Evolutionary conservation across 1,140 invertebrate species (phyloP).

Genomic region (Hestina assimilis): DNA sequence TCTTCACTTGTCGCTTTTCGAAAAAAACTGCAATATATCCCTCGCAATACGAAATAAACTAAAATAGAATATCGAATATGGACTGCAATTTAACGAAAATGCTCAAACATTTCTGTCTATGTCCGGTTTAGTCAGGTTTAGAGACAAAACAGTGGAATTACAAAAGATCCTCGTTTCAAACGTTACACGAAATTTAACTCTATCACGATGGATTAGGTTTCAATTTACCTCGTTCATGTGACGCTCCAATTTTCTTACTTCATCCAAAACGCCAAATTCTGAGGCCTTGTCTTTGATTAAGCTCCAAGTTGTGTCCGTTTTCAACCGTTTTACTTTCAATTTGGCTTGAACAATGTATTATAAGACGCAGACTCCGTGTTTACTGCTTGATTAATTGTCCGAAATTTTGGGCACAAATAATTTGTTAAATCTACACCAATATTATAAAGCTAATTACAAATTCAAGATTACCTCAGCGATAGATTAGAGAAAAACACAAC

Average conservation of each 20-base stretch:
- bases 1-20: neutral
- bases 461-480: too few species aligned
- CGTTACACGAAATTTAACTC: conserved; percentile 1
- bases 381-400: too few species aligned
- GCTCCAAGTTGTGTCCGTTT: conserved; percentile 20
- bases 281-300: conserved; percentile 23
- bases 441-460: too few species aligned
- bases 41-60: neutral
- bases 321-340: conserved; percentile 20
- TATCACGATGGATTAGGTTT: neutral
- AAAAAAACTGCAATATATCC: neutral
- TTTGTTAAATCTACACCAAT: too few species aligned
- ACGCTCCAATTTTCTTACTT: conserved; percentile 18
- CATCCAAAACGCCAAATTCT: conserved; percentile 18
- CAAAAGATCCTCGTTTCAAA: conserved; percentile 7
- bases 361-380: neutral
- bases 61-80: conserved; percentile 11
- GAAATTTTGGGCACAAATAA: too few species aligned
- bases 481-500: too few species aligned
- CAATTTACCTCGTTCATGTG: conserved; percentile 1
- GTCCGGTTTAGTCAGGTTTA: conserved; percentile 18
- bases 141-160: conserved; percentile 13
- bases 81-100: conserved; percentile 15
- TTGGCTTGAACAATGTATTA: conserved; percentile 12
- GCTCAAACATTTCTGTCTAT: conserved; percentile 6